A percentile compares a stretch with the other conserved stretches of the same genome.
phyloP scores from a whole-genome alignment of 2,113 vertebrate genomes.

The Alligator mississippiensis region DNA sequence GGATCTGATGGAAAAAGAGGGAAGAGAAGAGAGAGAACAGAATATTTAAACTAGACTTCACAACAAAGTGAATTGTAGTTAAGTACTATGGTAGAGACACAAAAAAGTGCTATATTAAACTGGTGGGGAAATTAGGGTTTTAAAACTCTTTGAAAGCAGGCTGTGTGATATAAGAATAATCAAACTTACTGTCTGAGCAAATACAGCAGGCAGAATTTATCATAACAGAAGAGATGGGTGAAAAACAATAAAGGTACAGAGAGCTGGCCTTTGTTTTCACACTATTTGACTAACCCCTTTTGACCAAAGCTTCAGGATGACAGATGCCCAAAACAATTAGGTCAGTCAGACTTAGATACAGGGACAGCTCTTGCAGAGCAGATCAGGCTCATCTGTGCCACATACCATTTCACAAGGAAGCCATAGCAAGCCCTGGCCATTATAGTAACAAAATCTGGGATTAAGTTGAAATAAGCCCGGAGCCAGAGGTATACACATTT shows the following conservation, averaged over 20 bases:
- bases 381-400: neutral
- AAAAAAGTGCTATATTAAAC: constrained; percentile 2
- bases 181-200: neutral
- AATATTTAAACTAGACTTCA: neutral
- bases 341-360: constrained; percentile 1
- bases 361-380: neutral
- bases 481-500: fast-evolving
- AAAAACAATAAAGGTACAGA: neutral
- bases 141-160: neutral
- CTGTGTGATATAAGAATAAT: neutral
- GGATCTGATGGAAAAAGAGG: no score
- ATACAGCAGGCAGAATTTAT: neutral
- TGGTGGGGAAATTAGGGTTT: neutral
- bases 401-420: neutral
- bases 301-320: constrained; percentile 25
- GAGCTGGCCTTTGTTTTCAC: neutral
- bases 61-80: neutral
- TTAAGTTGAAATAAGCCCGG: neutral
- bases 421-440: fast-evolving
- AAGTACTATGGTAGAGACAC: neutral
- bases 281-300: neutral
- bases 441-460: neutral
- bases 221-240: neutral
- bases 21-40: neutral
- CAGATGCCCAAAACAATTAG: constrained; percentile 27